Conservation (phyloP, 2,113 vertebrate genomes). For the Nesospiza acunhae region DNA sequence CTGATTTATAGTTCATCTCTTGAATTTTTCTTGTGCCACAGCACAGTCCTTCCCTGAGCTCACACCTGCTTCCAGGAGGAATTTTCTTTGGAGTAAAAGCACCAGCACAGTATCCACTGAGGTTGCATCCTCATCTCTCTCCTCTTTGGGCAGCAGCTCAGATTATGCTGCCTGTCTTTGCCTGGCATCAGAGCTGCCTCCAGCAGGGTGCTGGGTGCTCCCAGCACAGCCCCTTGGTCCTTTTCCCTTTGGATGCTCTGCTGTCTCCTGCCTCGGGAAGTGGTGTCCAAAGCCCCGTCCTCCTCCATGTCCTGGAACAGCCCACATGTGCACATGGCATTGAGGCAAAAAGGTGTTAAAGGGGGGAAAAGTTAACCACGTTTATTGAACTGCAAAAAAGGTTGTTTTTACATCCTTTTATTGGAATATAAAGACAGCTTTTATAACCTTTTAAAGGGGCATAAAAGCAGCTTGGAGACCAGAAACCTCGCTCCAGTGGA, state of each 20-base stretch:
- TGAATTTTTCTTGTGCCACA: background rate
- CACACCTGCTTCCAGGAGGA: background rate
- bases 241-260: background rate
- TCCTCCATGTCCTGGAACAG: background rate
- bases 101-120: background rate
- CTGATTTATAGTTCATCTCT: background rate
- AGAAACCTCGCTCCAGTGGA: background rate
- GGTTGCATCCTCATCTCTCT: background rate
- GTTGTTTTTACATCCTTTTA: constrained; percentile 65
- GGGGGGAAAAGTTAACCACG: background rate
- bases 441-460: constrained; percentile 68
- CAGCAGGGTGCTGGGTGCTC: background rate
- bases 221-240: background rate
- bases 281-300: accelerated
- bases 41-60: background rate
- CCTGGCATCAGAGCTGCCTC: background rate
- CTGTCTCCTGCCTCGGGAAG: background rate
- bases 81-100: background rate
- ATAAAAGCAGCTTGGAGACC: constrained; percentile 61
- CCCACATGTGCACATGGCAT: accelerated
- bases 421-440: constrained; percentile 64
- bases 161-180: background rate
- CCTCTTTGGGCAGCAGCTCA: background rate
- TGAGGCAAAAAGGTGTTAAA: background rate
- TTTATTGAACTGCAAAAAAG: constrained; percentile 24